A percentile compares a stretch with the other conserved stretches of the same genome.
phyloP scores from a whole-genome alignment of 2,113 vertebrate genomes.

The Antigone vipio region DNA sequence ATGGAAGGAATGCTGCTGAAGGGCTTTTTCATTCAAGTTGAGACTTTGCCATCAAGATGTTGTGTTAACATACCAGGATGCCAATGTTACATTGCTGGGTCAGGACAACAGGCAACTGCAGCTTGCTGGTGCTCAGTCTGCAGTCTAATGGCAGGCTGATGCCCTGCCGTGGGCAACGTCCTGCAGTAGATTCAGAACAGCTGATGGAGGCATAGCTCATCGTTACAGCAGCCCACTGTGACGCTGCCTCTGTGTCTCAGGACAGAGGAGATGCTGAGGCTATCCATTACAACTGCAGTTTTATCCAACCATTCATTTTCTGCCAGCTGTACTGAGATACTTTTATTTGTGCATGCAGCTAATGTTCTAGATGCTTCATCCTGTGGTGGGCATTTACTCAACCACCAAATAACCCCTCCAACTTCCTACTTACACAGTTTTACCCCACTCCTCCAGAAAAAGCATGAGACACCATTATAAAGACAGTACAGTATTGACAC shows the following conservation, averaged over 20 bases:
- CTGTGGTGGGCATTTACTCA: not conserved
- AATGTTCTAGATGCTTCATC: not conserved
- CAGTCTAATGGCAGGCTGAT: not conserved
- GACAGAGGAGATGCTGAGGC: not conserved
- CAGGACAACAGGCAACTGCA: not conserved
- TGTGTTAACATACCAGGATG: not conserved
- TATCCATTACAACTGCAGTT: not conserved
- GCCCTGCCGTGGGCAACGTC: not conserved
- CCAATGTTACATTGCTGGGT: not conserved
- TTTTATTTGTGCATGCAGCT: not conserved
- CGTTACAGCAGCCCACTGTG: not conserved
- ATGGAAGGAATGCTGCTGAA: not conserved
- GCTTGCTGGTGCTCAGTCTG: not conserved
- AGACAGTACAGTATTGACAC: constrained; percentile 16
- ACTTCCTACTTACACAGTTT: not conserved
- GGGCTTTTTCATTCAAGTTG: not conserved
- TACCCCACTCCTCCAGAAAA: constrained; percentile 5
- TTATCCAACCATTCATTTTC: not conserved
- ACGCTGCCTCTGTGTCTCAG: not conserved
- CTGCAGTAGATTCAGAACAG: not conserved
- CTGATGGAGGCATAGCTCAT: not conserved
- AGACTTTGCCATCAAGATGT: not conserved
- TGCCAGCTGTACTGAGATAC: not conserved
- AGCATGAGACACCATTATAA: not conserved
- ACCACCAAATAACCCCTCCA: constrained; percentile 1